Conservation (phyloP, 2,113 vertebrate genomes). For the Dolichallabes microphthalmus region DNA sequence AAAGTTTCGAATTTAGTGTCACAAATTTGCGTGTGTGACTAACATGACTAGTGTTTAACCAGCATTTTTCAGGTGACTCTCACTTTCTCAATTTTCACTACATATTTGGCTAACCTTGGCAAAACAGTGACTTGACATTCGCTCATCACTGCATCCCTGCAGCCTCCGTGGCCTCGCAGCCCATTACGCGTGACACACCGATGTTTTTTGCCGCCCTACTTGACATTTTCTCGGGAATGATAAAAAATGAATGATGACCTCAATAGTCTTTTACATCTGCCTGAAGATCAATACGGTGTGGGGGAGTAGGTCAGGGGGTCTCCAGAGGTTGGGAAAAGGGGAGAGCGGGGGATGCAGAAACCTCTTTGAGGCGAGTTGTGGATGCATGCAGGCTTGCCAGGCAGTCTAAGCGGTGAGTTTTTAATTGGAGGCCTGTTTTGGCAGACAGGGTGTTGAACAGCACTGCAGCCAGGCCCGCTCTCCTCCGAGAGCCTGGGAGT, state of each 20-base stretch:
- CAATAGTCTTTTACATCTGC: conserved; percentile 61
- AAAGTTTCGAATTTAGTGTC: background rate
- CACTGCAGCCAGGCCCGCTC: conserved; percentile 46
- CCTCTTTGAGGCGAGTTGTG: conserved; percentile 41
- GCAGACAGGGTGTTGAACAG: conserved; percentile 47
- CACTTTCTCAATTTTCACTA: background rate
- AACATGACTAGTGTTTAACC: background rate
- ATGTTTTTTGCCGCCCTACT: conserved; percentile 50
- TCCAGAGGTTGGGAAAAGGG: conserved; percentile 49
- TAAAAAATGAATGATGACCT: conserved; percentile 61
- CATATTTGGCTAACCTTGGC: background rate
- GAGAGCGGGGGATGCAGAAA: conserved; percentile 38
- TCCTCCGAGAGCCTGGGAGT: conserved; percentile 54
- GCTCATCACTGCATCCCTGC: conserved; percentile 6
- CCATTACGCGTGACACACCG: conserved; percentile 42
- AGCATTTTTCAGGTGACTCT: background rate
- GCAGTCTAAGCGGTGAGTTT: conserved; percentile 53
- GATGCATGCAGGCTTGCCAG: conserved; percentile 48
- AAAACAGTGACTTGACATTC: conserved; percentile 15
- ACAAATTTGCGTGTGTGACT: too few species aligned
- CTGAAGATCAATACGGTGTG: conserved; percentile 60
- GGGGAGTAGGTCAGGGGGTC: conserved; percentile 58
- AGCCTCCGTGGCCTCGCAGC: background rate
- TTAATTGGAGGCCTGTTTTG: conserved; percentile 60
- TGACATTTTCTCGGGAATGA: conserved; percentile 58